Evolutionary conservation across 2,113 vertebrate genomes (phyloP).

Genomic region (Prunella himalayana): DNA sequence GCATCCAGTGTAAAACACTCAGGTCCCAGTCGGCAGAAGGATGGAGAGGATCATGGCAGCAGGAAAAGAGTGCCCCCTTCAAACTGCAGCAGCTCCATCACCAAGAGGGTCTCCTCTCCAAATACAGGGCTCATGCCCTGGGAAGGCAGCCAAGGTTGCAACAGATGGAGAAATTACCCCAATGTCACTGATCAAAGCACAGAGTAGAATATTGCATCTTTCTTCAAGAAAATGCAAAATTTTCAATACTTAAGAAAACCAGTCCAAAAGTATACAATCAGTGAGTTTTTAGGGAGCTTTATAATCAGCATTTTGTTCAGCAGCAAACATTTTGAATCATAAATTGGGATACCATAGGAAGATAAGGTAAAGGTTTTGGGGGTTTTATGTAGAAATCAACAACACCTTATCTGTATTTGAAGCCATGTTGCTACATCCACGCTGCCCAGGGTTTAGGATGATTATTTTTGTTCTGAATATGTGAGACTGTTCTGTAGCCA

Average conservation of each 20-base stretch:
- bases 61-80: neutral
- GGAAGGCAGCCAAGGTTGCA: neutral
- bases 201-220: neutral
- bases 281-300: neutral
- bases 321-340: neutral
- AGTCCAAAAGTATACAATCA: neutral
- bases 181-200: neutral
- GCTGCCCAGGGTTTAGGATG: neutral
- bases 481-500: neutral
- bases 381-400: neutral
- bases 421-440: neutral
- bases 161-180: neutral
- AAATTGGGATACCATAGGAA: neutral
- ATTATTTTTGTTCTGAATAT: neutral
- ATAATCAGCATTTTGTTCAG: neutral
- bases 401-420: neutral
- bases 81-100: neutral
- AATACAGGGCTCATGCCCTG: neutral
- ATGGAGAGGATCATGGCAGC: neutral
- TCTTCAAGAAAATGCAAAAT: neutral
- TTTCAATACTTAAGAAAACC: neutral
- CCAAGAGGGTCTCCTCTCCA: neutral
- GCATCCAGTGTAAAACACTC: neutral
- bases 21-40: neutral
- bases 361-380: neutral